Evolutionary conservation across 2,113 vertebrate species (phyloP).

Genomic region (Rhinoderma darwinii): DNA sequence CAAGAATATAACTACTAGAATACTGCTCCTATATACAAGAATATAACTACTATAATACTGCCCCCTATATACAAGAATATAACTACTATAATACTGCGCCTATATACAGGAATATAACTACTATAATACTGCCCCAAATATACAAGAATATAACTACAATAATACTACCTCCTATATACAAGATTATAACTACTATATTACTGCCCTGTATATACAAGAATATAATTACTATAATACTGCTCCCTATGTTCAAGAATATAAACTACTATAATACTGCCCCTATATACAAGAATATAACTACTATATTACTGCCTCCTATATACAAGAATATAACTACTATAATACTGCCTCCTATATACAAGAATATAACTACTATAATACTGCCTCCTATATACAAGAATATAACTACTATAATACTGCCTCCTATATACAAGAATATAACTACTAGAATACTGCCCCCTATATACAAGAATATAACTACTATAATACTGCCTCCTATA

Average conservation of each 20-base stretch:
- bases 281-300: neutral
- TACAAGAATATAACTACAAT: neutral
- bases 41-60: neutral
- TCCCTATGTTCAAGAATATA: neutral
- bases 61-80: neutral
- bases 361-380: neutral
- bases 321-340: neutral
- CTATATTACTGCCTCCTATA: too few relatives aligned
- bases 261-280: too few relatives aligned
- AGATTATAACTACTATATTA: too few relatives aligned
- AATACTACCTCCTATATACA: too few relatives aligned
- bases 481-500: too few relatives aligned
- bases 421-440: neutral
- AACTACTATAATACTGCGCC: too few relatives aligned
- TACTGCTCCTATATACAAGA: neutral
- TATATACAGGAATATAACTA: neutral
- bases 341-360: too few relatives aligned
- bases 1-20: neutral
- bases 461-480: neutral
- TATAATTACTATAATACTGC: too few relatives aligned
- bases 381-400: neutral
- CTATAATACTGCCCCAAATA: too few relatives aligned
- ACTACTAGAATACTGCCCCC: too few relatives aligned
- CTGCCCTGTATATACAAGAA: neutral
- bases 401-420: too few relatives aligned